Percentiles rank a stretch among this genome's conserved stretches.
phyloP scores from a whole-genome alignment of 2,888 invertebrate species.

The Coelopa pilipes region DNA sequence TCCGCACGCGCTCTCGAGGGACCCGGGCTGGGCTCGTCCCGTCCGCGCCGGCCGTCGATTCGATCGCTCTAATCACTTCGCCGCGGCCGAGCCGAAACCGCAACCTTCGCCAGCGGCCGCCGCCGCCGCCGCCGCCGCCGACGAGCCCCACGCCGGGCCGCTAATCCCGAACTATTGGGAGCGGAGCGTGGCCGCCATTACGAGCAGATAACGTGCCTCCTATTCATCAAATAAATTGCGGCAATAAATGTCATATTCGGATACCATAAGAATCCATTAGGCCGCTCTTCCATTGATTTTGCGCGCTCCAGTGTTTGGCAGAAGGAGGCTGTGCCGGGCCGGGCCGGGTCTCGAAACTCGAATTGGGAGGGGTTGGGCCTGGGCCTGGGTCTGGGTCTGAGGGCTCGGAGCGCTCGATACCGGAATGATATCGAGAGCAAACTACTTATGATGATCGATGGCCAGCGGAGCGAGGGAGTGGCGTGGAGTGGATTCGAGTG shows the following conservation, averaged over 20 bases:
- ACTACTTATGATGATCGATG: conserved; percentile 18
- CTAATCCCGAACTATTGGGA: conserved; percentile 9
- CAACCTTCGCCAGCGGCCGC: no score
- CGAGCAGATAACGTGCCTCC: conserved; percentile 27
- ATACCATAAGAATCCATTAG: background rate
- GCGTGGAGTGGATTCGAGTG: no score
- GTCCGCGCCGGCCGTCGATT: no score
- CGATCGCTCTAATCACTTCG: no score
- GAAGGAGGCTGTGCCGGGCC: background rate
- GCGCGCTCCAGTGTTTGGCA: background rate
- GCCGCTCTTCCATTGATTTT: no score
- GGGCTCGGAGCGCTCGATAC: background rate
- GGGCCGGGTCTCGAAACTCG: background rate
- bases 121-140: no score
- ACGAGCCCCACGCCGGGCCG: background rate
- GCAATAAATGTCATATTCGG: conserved; percentile 57
- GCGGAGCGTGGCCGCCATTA: conserved; percentile 12
- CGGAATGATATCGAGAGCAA: background rate
- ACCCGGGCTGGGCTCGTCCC: no score
- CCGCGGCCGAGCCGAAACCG: no score
- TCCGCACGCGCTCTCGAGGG: no score
- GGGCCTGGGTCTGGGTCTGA: background rate
- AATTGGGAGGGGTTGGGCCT: background rate
- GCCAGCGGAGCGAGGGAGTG: no score
- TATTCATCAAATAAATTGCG: conserved; percentile 61